These are phyloP conservation scores for Champsocephalus esox DNA, from an alignment of 2,797 vertebrate species.

Conservation along the genomic window DNA sequence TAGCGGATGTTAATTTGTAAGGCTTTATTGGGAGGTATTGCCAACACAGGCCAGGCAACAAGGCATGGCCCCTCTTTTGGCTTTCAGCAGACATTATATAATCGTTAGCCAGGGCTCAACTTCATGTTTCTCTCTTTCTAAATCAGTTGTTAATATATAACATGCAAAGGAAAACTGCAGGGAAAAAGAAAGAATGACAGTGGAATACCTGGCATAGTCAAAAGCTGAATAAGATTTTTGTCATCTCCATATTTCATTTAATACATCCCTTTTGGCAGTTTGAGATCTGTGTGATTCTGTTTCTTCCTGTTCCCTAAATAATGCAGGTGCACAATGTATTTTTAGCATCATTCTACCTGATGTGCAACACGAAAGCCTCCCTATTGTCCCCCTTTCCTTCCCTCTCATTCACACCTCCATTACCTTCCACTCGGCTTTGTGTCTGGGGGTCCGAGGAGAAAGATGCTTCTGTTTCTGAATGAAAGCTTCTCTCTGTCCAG, in stretches of 20 bases:
- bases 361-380: constrained; percentile 49
- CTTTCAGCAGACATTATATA: constrained; percentile 72
- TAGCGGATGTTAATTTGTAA: constrained; percentile 82
- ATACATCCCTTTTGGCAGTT: constrained; percentile 33
- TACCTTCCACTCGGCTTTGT: constrained; percentile 31
- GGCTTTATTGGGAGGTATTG: constrained; percentile 74
- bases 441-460: constrained; percentile 45
- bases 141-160: constrained; percentile 52
- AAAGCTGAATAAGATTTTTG: constrained; percentile 11
- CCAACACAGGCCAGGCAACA: constrained; percentile 72
- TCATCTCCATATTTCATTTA: constrained; percentile 37
- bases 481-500: constrained; percentile 75
- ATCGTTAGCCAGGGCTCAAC: constrained; percentile 57
- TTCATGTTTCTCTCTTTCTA: constrained; percentile 55
- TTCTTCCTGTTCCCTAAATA: constrained; percentile 66
- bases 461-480: constrained; percentile 82
- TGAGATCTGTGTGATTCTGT: constrained; percentile 46
- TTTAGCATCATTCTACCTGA: constrained; percentile 66
- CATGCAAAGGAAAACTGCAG: neutral
- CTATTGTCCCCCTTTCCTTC: constrained; percentile 1
- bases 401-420: constrained; percentile 56
- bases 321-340: constrained; percentile 66
- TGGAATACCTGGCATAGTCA: neutral
- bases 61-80: constrained; percentile 62
- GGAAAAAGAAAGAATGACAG: constrained; percentile 6